Evolutionary conservation across 2,888 invertebrate genomes (phyloP).

Genomic region (Meandrusa payeni): DNA sequence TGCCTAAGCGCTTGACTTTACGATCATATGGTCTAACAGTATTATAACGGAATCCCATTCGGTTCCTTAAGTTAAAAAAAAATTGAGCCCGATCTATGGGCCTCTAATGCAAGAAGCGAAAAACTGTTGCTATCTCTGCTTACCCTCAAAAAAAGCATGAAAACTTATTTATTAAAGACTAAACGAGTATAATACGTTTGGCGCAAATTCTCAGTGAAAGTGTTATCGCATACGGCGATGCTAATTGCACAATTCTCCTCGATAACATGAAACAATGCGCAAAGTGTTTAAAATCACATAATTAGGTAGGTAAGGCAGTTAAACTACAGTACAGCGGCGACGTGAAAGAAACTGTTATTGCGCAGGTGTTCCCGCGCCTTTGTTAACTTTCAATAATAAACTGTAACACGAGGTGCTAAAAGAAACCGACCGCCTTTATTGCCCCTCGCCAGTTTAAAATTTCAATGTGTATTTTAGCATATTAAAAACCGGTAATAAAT

Average conservation of each 20-base stretch:
- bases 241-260: conserved; percentile 9
- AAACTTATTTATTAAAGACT: no score
- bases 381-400: conserved; percentile 64
- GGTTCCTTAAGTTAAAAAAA: no score
- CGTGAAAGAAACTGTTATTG: conserved; percentile 51
- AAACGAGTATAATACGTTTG: no score
- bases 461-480: conserved; percentile 7
- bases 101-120: no score
- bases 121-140: no score
- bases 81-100: no score
- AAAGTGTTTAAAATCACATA: conserved; percentile 32
- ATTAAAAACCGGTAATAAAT: conserved; percentile 39
- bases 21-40: no score
- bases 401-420: conserved; percentile 58
- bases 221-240: not conserved
- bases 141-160: no score
- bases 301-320: conserved; percentile 30
- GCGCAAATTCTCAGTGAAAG: no score
- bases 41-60: no score
- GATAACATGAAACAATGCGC: conserved; percentile 10
- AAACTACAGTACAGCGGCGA: conserved; percentile 38
- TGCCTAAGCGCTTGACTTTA: no score
- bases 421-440: conserved; percentile 58
- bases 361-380: conserved; percentile 51
- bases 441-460: conserved; percentile 49